Conservation (phyloP, 2,888 invertebrate genomes). For the Aquatica leii region DNA sequence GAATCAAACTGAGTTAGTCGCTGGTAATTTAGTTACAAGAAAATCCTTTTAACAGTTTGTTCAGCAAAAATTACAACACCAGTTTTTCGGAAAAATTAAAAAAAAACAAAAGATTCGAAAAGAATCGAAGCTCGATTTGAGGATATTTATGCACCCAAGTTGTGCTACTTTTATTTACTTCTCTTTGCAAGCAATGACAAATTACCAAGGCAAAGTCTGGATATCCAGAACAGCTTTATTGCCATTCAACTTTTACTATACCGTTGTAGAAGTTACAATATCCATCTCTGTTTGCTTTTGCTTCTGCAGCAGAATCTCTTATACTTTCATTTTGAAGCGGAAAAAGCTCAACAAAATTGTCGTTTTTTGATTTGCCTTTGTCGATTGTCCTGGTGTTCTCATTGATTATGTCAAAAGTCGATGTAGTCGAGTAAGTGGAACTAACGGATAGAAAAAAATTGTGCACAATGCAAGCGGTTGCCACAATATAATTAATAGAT, state of each 20-base stretch:
- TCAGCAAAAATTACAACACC: conserved; percentile 28
- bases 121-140: conserved; percentile 28
- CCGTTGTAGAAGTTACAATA: conserved; percentile 27
- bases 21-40: no score
- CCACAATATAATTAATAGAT: neutral
- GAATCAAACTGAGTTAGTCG: no score
- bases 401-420: neutral
- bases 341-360: neutral
- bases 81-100: conserved; percentile 35
- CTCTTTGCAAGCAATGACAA: conserved; percentile 39
- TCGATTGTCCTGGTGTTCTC: neutral
- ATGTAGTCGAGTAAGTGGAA: neutral
- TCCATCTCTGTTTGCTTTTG: conserved; percentile 24
- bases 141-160: conserved; percentile 26
- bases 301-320: no score
- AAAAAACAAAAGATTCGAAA: conserved; percentile 30
- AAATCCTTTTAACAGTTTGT: no score
- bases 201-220: conserved; percentile 23
- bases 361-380: neutral
- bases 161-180: conserved; percentile 36
- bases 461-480: conserved; percentile 31
- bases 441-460: conserved; percentile 21
- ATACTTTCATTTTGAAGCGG: no score
- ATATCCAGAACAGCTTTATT: conserved; percentile 18
- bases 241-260: conserved; percentile 26